phyloP scores from a whole-genome alignment of 2,888 invertebrate species.

The Philereme transversata region DNA sequence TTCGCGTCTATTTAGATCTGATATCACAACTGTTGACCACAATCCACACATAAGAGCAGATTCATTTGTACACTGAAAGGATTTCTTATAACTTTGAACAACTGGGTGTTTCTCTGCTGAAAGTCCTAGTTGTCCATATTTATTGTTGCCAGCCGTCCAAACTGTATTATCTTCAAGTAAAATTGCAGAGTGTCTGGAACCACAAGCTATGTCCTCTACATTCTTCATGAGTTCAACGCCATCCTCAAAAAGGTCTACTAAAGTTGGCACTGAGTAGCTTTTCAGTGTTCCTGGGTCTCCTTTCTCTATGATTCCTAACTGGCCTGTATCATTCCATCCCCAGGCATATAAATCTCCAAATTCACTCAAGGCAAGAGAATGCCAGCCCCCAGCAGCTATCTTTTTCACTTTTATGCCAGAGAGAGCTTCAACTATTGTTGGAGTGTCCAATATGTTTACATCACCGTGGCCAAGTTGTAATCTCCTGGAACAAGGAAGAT shows the following conservation, averaged over 20 bases:
- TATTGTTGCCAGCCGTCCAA: slow-evolving; percentile 92
- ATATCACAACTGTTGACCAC: slow-evolving; percentile 64
- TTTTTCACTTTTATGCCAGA: slow-evolving; percentile 88
- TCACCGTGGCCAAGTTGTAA: slow-evolving; percentile 94
- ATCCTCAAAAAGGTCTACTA: slow-evolving; percentile 67
- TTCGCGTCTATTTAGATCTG: slow-evolving; percentile 12
- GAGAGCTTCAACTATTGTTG: slow-evolving; percentile 88
- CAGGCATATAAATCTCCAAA: slow-evolving; percentile 94
- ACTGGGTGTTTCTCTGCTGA: slow-evolving; percentile 51
- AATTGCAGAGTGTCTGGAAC: slow-evolving; percentile 89
- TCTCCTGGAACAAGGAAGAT: slow-evolving; percentile 83
- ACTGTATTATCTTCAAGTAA: slow-evolving; percentile 87
- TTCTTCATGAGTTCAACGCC: slow-evolving; percentile 74
- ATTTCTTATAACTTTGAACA: slow-evolving; percentile 57
- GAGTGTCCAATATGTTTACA: slow-evolving; percentile 85
- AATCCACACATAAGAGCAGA: slow-evolving; percentile 61
- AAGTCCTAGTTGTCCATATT: slow-evolving; percentile 90
- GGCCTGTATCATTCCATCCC: slow-evolving; percentile 96
- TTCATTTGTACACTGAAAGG: slow-evolving; percentile 47
- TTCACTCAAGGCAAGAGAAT: slow-evolving; percentile 90
- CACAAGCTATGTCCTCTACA: slow-evolving; percentile 87
- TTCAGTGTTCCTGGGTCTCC: slow-evolving; percentile 45
- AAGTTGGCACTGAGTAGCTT: slow-evolving; percentile 62
- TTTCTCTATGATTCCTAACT: slow-evolving; percentile 87
- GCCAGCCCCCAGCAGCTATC: slow-evolving; percentile 94